Evolutionary conservation across 92 coral and sea anemone species (phyloP).

Genomic region (Zoanthus solanderi): DNA sequence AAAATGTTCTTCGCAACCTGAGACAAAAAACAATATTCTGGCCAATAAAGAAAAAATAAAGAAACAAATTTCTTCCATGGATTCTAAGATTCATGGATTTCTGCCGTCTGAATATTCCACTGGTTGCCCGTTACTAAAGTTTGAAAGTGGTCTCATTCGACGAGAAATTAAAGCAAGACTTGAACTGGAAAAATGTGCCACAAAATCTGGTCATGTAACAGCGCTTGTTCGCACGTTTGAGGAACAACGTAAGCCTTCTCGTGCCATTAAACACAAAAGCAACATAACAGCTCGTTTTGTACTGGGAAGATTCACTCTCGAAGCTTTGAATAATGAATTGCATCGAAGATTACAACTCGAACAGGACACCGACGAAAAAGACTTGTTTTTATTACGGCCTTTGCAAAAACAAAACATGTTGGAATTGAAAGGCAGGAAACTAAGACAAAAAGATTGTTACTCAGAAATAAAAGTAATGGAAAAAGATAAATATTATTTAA

Average conservation of each 20-base stretch:
- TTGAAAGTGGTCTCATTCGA: constrained; percentile 32
- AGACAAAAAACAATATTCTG: neutral
- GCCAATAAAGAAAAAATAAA: neutral
- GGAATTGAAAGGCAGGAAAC: neutral
- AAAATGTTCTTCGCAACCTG: neutral
- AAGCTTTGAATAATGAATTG: constrained; percentile 10
- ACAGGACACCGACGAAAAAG: neutral
- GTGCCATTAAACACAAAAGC: constrained; percentile 2
- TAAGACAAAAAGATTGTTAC: neutral
- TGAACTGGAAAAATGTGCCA: constrained; percentile 16
- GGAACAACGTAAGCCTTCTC: constrained; percentile 8
- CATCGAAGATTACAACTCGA: constrained; percentile 13
- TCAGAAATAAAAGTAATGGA: neutral
- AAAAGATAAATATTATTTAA: neutral
- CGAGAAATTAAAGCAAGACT: constrained; percentile 46
- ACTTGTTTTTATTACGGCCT: neutral
- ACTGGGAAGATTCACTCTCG: neutral
- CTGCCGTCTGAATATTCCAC: neutral
- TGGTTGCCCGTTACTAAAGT: neutral
- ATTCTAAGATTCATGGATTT: constrained; percentile 24
- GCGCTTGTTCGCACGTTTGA: constrained; percentile 31
- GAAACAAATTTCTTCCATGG: constrained; percentile 1
- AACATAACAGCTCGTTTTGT: constrained; percentile 19
- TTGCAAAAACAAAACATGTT: neutral
- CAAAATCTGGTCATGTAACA: constrained; percentile 16